phyloP scores from a whole-genome alignment of 2,888 invertebrate genomes.

The Scaptomyza tumidula region DNA sequence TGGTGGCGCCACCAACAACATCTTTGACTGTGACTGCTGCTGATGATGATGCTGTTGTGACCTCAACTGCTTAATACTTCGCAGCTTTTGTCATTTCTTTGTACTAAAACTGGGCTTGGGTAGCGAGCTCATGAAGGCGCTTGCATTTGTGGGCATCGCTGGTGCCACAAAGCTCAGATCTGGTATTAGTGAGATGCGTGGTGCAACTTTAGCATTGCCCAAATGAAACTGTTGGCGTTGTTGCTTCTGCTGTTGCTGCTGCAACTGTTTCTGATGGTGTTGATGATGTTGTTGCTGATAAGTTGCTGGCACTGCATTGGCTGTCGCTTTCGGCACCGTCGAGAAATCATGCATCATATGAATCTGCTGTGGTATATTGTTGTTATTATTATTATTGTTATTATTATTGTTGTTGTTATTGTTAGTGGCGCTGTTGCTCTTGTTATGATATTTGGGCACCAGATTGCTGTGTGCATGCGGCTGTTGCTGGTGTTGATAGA shows the following conservation, averaged over 20 bases:
- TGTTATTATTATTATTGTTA: constrained; percentile 55
- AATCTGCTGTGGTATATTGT: constrained; percentile 76
- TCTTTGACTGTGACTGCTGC: constrained; percentile 26
- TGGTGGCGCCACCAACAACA: constrained; percentile 39
- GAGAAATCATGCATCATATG: constrained; percentile 84
- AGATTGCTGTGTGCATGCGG: constrained; percentile 66
- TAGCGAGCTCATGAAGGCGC: constrained; percentile 81
- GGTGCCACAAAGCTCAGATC: constrained; percentile 86
- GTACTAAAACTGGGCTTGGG: constrained; percentile 81
- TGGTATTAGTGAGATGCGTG: constrained; percentile 86
- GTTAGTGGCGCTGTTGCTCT: constrained; percentile 33
- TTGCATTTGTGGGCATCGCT: constrained; percentile 82
- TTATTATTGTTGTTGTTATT: constrained; percentile 40
- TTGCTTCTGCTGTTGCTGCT: constrained; percentile 49
- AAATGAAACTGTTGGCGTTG: constrained; percentile 75
- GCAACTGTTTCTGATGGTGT: constrained; percentile 42
- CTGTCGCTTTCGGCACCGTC: constrained; percentile 61
- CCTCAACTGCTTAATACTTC: constrained; percentile 35
- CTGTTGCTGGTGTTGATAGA: constrained; percentile 78
- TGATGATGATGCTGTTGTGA: constrained; percentile 28
- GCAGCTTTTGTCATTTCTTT: constrained; percentile 84
- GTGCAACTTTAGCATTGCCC: constrained; percentile 81
- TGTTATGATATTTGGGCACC: constrained; percentile 63
- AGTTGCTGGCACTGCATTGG: constrained; percentile 37
- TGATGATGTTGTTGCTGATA: constrained; percentile 62